phyloP scores from a whole-genome alignment of 2,797 vertebrate species.

The Ctenosaura bakeri region DNA sequence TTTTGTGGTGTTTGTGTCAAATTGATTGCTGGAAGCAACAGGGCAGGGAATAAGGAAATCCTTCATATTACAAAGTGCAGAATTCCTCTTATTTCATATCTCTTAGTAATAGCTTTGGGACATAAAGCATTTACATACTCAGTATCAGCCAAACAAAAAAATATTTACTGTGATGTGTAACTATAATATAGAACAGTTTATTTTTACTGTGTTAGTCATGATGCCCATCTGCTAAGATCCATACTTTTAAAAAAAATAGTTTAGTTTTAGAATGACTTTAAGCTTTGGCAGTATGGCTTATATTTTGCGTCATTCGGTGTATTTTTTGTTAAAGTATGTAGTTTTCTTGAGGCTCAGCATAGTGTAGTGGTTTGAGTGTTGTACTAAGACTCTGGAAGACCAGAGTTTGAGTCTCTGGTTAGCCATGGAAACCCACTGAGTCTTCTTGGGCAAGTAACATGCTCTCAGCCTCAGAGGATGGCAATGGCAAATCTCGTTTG shows the following conservation, averaged over 20 bases:
- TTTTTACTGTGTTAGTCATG: slow-evolving; percentile 50
- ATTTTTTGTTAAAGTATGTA: not conserved
- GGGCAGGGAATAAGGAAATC: not conserved
- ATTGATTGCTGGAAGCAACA: not conserved
- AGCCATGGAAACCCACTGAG: too few relatives aligned
- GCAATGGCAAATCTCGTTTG: too few relatives aligned
- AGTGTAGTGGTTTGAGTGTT: too few relatives aligned
- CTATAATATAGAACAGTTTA: slow-evolving; percentile 29
- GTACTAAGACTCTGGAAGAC: too few relatives aligned
- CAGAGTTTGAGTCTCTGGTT: too few relatives aligned
- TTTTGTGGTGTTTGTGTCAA: not conserved
- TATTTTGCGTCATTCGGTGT: slow-evolving; percentile 14
- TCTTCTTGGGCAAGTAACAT: too few relatives aligned
- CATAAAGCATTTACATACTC: slow-evolving; percentile 23
- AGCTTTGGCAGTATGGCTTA: slow-evolving; percentile 22
- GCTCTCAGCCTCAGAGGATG: too few relatives aligned
- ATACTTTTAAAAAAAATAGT: slow-evolving; percentile 16
- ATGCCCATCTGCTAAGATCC: slow-evolving; percentile 38
- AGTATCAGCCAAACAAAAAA: slow-evolving; percentile 30
- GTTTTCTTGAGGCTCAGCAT: not conserved
- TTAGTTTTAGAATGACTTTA: slow-evolving; percentile 41
- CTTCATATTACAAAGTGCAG: not conserved
- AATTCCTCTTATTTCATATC: not conserved
- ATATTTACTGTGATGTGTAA: slow-evolving; percentile 19
- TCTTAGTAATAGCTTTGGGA: slow-evolving; percentile 44